Base-by-base conservation (phyloP, 2,888 invertebrate species). In the Thalpophila matura region DNA sequence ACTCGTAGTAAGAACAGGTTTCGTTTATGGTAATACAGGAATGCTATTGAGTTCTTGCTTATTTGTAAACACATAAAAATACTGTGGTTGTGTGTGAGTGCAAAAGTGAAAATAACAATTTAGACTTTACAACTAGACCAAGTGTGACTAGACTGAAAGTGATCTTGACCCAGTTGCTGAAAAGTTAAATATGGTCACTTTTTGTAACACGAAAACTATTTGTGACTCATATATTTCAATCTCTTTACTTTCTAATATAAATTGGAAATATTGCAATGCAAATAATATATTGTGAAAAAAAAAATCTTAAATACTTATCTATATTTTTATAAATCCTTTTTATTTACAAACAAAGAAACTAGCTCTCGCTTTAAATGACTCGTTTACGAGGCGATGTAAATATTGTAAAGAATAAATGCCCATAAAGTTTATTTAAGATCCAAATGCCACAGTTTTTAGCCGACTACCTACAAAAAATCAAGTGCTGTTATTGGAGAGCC, bases 331-430 rank as follows among this genome's bases (percentile, higher is more conserved):
- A 20, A 51, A 38, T 38, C 3, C n/a, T 22, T 57, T 50, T 56
- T 43, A 56, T 47, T 56, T 57, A 62, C 38, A 42, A 16, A 38
- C 38, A 22, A 51, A 43, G 3, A 22, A 42, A 22, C 5, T 47
- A 57, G 43, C 53, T 38, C 24, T 46, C 5, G 35, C 18, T 69
- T 18, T 45, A 35, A 10, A 43, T 31, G 10, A 49, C 70, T 69
- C 38, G 43, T 71, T 65, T 53, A 37, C 50, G 64, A 55, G 72
- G 26, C 38, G 4, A 45, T 77, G 77, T 77, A 77, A 74, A 77
- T 77, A 77, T 72, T 77, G 77, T 77, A 77, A 66, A 72, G 67
- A 60, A 62, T 14, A 57, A 61, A 77, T 56, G 49, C 58, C 40
- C 45, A 31, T 72, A 58, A 38, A 62, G 40, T 61, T 56, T 69